Percentiles rank a stretch among this genome's conserved stretches.
Evolutionary conservation across 2,113 vertebrate species (phyloP).

Genomic region (Rhombomys opimus): DNA sequence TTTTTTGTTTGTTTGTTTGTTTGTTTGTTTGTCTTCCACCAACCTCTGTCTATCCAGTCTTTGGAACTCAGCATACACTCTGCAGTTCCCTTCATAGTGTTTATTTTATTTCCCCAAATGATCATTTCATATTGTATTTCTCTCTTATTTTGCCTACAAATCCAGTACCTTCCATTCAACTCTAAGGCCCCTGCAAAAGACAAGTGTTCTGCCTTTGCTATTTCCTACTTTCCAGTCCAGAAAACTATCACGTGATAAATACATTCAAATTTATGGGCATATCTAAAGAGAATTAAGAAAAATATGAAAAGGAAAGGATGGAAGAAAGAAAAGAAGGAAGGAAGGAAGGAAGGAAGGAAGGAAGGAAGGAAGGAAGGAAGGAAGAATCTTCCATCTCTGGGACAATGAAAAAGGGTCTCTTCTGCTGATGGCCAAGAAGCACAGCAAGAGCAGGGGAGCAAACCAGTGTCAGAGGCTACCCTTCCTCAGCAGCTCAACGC

Average conservation of each 20-base stretch:
- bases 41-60: background rate
- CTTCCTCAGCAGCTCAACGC: background rate
- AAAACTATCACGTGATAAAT: background rate
- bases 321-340: background rate
- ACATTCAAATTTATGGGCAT: background rate
- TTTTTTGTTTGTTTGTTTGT: background rate
- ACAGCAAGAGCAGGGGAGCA: background rate
- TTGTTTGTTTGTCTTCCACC: fast-evolving
- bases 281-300: background rate
- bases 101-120: slow-evolving; percentile 8
- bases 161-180: background rate
- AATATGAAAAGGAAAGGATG: background rate
- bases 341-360: background rate
- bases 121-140: background rate
- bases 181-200: background rate
- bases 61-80: background rate
- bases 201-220: background rate
- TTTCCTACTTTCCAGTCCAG: background rate
- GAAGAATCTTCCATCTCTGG: background rate
- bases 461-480: background rate
- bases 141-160: background rate
- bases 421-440: background rate
- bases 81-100: fast-evolving
- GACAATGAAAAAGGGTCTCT: background rate
- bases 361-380: background rate